These are phyloP conservation scores for Lithosia quadra DNA, from an alignment of 2,888 invertebrate genomes.

Conservation along the genomic window DNA sequence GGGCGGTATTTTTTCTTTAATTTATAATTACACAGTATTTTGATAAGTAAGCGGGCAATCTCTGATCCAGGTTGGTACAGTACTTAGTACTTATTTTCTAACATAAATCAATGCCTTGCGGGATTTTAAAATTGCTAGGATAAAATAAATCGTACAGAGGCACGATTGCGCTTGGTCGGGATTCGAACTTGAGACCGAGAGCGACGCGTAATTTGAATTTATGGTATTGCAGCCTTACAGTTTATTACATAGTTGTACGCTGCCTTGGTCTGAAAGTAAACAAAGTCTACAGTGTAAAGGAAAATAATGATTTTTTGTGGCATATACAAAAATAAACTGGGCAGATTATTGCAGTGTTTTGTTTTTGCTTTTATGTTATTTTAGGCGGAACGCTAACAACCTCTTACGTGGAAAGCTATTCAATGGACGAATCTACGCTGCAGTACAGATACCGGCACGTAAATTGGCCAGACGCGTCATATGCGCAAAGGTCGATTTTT, in stretches of 20 bases:
- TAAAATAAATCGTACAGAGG: constrained; percentile 26
- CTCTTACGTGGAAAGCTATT: background rate
- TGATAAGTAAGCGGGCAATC: background rate
- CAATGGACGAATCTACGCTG: background rate
- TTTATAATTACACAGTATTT: background rate
- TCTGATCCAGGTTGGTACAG: background rate
- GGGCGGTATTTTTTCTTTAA: constrained; percentile 1
- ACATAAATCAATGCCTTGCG: constrained; percentile 17
- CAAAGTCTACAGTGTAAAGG: constrained; percentile 15
- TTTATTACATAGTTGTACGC: constrained; percentile 18
- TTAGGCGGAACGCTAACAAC: too few species aligned
- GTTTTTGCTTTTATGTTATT: too few species aligned
- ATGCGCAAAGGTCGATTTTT: too few species aligned
- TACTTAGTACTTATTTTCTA: background rate
- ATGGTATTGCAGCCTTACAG: constrained; percentile 18
- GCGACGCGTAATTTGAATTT: constrained; percentile 30
- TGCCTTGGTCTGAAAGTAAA: constrained; percentile 7
- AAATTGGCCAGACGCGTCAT: too few species aligned
- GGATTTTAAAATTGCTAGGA: constrained; percentile 20
- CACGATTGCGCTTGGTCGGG: constrained; percentile 17
- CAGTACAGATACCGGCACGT: too few species aligned
- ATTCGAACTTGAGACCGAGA: constrained; percentile 18
- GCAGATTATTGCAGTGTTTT: background rate
- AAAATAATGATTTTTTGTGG: background rate
- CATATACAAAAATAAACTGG: background rate